Evolutionary conservation across 1,140 invertebrate species (phyloP), one percentile per base, ranked within the genome.

Genomic region (Asobara japonica): DNA sequence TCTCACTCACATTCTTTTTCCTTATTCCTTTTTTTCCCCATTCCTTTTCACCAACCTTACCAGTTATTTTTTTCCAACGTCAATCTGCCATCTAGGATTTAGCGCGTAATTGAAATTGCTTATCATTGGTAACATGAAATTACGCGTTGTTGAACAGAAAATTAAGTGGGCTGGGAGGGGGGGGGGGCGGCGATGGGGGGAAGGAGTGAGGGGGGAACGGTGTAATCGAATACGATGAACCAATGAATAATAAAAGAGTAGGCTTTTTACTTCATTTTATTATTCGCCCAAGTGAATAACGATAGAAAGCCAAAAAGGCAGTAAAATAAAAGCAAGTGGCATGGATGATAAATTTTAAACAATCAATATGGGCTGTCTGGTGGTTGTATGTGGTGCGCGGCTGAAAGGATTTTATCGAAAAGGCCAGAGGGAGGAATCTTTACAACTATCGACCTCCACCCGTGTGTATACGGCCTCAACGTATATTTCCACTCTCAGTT

Each of bases 261-360:
- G 20, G n/a, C 36, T 30, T 67, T 67, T 67, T 67, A 67, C 51
- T 67, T 48, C n/a, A 30, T 16, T 31, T 31, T 20, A 60, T 56
- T 31, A 30, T 62, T 31, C 29, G 60, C 13, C 25, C n/a, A 10
- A 48, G 48, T 69, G 66, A 69, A 69, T 69, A 69, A 69, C 66
- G 41, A 56, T 56, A n/a, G 45, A 69, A 69, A 56, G 45, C 29
- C 45, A 56, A 13, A 60, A 31, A 33, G 22, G 13, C 11, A 20
- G 45, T 60, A 51, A 38, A 67, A 48, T 31, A 60, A 69, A 69
- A 56, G 66, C 48, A 56, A 69, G 27, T 31, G 8, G 48, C 20
- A 27, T 56, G 7, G 30, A 69, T 69, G 66, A 69, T 69, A 60
- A 69, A 69, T 69, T 69, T 69, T 69, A 48, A 60, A 69, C 66